These are phyloP conservation scores for Bombus picipes DNA, from an alignment of 1,140 invertebrate species.

Conservation along the genomic window DNA sequence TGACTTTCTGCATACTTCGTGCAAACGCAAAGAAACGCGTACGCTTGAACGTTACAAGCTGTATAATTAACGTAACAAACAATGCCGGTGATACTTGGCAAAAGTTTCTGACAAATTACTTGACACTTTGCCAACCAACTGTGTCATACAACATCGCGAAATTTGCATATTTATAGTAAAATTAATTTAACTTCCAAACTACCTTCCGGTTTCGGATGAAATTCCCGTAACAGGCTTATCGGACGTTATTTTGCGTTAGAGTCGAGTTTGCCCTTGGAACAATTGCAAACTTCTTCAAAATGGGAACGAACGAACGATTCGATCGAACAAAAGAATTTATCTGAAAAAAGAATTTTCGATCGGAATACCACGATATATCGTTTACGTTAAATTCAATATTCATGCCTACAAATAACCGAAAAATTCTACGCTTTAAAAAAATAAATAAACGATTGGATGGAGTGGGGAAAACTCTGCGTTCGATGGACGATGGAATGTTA, in stretches of 20 bases:
- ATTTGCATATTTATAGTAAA: slow-evolving; percentile 44
- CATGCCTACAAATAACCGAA: not conserved
- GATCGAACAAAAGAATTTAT: not conserved
- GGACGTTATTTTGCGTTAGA: slow-evolving; percentile 16
- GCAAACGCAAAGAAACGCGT: not conserved
- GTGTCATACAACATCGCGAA: not conserved
- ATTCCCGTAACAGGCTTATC: not conserved
- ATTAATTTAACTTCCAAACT: slow-evolving; percentile 44
- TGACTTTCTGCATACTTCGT: not conserved
- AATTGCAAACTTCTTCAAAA: not conserved
- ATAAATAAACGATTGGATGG: not conserved
- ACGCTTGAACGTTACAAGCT: not conserved
- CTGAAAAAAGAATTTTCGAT: not conserved
- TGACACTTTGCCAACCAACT: slow-evolving; percentile 29
- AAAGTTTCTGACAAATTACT: slow-evolving; percentile 43
- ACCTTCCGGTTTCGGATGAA: slow-evolving; percentile 8
- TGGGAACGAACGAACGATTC: not conserved
- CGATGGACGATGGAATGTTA: slow-evolving; percentile 4
- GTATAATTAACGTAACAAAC: slow-evolving; percentile 30
- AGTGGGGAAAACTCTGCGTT: not conserved
- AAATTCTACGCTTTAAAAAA: not conserved
- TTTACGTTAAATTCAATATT: slow-evolving; percentile 1
- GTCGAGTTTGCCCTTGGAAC: not conserved
- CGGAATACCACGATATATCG: not conserved
- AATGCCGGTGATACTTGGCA: slow-evolving; percentile 9